A percentile compares a stretch with the other conserved stretches of the same genome.
These are phyloP conservation scores for Pachydiplax longipennis DNA, from an alignment of 2,888 invertebrate genomes.

Conservation along the genomic window DNA sequence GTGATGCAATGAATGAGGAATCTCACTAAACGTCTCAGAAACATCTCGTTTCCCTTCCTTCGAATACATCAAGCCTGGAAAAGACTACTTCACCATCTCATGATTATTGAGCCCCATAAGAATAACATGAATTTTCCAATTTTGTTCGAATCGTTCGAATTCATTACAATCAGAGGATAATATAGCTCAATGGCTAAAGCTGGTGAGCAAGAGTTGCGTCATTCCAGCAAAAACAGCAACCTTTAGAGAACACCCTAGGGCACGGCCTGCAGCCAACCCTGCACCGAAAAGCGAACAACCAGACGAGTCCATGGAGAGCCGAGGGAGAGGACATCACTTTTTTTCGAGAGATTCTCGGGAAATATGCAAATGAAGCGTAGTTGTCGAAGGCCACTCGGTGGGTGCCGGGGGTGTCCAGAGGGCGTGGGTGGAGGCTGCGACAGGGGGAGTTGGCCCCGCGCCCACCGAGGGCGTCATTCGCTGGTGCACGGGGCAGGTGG, in stretches of 20 bases:
- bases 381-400: slow-evolving; percentile 30
- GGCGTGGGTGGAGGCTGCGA: neutral
- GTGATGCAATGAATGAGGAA: too few relatives aligned
- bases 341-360: slow-evolving; percentile 20
- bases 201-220: too few relatives aligned
- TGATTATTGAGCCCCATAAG: too few relatives aligned
- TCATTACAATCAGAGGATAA: too few relatives aligned
- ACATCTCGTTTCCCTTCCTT: too few relatives aligned
- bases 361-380: slow-evolving; percentile 31
- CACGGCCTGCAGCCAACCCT: neutral
- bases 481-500: neutral
- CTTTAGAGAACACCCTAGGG: neutral
- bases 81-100: neutral
- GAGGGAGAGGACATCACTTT: neutral
- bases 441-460: neutral
- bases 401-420: neutral
- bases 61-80: too few relatives aligned
- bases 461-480: neutral
- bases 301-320: too few relatives aligned
- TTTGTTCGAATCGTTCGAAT: too few relatives aligned
- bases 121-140: too few relatives aligned
- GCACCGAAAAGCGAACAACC: too few relatives aligned
- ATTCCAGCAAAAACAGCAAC: neutral
- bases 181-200: too few relatives aligned
- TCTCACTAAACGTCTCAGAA: too few relatives aligned